A percentile compares a stretch with the other conserved stretches of the same genome.
phyloP scores from a whole-genome alignment of 92 coral and sea anemone species.

The Umimayanthus chanpuru region DNA sequence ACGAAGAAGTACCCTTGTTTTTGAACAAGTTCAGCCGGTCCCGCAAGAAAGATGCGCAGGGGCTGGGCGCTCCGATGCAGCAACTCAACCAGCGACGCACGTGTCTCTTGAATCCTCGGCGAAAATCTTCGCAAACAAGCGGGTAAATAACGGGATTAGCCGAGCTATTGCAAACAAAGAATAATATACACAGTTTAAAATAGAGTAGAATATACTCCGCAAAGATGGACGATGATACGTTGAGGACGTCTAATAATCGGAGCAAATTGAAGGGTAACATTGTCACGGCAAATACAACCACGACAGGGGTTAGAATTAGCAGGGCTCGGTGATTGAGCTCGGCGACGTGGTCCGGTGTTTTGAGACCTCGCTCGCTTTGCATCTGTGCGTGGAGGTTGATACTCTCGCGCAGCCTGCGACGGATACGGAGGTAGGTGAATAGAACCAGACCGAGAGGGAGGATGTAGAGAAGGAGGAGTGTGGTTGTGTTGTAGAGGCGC shows the following conservation, averaged over 20 bases:
- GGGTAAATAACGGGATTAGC: conserved; percentile 92
- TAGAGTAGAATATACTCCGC: conserved; percentile 67
- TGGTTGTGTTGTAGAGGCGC: conserved; percentile 71
- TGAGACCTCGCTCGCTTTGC: conserved; percentile 67
- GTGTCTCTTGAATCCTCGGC: conserved; percentile 84
- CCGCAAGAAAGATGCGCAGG: conserved; percentile 54
- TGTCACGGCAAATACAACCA: conserved; percentile 72
- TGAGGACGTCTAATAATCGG: conserved; percentile 73
- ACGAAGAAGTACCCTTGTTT: neutral
- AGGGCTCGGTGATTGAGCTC: conserved; percentile 75
- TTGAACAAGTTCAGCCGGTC: conserved; percentile 56
- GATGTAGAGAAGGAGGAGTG: conserved; percentile 65
- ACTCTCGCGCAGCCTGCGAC: conserved; percentile 79
- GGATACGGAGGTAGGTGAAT: conserved; percentile 76
- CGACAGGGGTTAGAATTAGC: conserved; percentile 75
- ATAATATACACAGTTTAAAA: conserved; percentile 73
- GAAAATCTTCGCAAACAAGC: conserved; percentile 84
- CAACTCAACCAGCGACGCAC: conserved; percentile 53
- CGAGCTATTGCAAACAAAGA: conserved; percentile 88
- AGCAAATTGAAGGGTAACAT: conserved; percentile 81
- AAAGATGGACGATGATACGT: conserved; percentile 57
- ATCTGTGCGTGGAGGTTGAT: conserved; percentile 68
- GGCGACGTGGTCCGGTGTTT: conserved; percentile 47
- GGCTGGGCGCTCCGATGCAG: conserved; percentile 20
- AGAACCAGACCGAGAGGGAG: conserved; percentile 69